Evolutionary conservation across 2,888 invertebrate genomes (phyloP).

Genomic region (Metopia argyrocephala): DNA sequence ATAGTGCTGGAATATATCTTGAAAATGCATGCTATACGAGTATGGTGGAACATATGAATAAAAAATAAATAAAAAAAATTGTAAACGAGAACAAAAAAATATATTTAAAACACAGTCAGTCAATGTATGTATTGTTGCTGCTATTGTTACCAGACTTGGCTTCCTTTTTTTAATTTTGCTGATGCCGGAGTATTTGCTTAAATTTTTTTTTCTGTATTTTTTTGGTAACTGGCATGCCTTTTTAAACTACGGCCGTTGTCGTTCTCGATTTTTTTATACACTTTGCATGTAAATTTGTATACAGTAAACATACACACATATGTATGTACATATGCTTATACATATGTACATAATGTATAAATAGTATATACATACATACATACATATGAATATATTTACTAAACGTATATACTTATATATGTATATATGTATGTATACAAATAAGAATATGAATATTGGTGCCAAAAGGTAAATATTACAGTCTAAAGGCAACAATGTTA

Average conservation of each 20-base stretch:
- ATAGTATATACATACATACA: constrained; percentile 6
- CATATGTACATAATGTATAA: too few species aligned
- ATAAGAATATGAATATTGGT: constrained; percentile 4
- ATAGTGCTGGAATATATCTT: neutral
- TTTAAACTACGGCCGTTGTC: constrained; percentile 26
- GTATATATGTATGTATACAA: neutral
- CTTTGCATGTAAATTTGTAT: neutral
- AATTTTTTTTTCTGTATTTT: neutral
- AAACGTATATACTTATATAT: neutral
- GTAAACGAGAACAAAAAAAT: constrained; percentile 4
- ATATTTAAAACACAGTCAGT: constrained; percentile 38
- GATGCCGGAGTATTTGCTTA: neutral
- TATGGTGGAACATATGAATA: neutral
- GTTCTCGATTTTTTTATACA: neutral
- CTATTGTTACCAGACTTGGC: constrained; percentile 27
- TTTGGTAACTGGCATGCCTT: constrained; percentile 17
- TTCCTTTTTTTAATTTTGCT: constrained; percentile 22
- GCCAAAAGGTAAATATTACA: constrained; percentile 22
- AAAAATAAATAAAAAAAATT: neutral
- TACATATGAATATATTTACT: neutral
- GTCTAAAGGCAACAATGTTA: constrained; percentile 19
- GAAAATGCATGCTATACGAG: neutral
- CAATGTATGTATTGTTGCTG: constrained; percentile 32
- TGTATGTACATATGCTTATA: too few species aligned
- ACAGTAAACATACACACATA: neutral